Conservation (phyloP, 2,113 vertebrate genomes). For the Notarius lentiginosus region DNA sequence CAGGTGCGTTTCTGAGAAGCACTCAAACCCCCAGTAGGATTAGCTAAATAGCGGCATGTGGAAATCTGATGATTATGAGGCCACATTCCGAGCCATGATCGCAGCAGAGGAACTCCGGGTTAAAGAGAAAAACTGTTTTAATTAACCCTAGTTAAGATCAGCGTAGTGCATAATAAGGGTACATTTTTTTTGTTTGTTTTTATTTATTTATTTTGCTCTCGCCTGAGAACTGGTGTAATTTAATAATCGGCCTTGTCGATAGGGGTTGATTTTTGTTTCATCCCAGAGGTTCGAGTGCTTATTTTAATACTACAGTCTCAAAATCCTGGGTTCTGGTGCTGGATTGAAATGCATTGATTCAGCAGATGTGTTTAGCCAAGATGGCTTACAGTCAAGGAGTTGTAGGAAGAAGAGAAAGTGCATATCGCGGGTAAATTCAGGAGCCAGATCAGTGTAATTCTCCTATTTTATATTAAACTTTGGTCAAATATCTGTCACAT, state of each 20-base stretch:
- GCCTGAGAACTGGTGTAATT: not conserved
- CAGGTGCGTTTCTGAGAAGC: constrained; percentile 7
- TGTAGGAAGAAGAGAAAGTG: too few relatives aligned
- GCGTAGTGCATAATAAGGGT: not conserved
- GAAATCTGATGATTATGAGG: not conserved
- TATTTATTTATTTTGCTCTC: not conserved
- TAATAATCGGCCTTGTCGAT: not conserved
- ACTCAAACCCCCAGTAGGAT: not conserved
- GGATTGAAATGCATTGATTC: not conserved
- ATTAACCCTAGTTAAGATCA: not conserved
- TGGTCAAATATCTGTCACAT: too few relatives aligned
- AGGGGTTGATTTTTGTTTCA: not conserved
- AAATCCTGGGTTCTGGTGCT: not conserved
- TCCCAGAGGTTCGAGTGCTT: not conserved
- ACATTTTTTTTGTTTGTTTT: not conserved
- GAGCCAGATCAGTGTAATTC: too few relatives aligned
- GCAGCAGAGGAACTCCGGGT: not conserved
- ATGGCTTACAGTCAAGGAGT: not conserved
- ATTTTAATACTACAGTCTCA: not conserved
- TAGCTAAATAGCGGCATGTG: not conserved
- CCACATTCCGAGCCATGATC: not conserved
- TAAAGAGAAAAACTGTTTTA: constrained; percentile 1
- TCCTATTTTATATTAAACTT: too few relatives aligned
- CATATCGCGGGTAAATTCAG: too few relatives aligned
- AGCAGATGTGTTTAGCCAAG: not conserved